Conservation (phyloP, 2,888 invertebrate genomes). For the Chalcis sispes region DNA sequence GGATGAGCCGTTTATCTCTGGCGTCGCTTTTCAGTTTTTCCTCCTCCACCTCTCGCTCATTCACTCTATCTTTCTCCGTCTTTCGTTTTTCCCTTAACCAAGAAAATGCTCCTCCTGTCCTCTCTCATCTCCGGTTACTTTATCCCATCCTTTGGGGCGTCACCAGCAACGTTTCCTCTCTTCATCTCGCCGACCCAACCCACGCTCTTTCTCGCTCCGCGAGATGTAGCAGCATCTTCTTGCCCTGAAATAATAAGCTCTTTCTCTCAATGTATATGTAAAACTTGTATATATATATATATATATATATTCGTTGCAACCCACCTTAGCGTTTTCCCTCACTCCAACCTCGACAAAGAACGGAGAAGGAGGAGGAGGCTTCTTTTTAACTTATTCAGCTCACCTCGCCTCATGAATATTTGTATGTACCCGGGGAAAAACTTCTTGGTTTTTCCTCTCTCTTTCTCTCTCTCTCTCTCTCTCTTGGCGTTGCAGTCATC, state of each 20-base stretch:
- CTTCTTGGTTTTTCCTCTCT: background rate
- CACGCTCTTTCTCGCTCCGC: no score
- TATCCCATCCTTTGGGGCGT: conserved; percentile 68
- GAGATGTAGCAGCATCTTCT: no score
- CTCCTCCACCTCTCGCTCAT: conserved; percentile 57
- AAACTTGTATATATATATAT: background rate
- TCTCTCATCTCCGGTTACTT: conserved; percentile 67
- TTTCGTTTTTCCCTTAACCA: conserved; percentile 5
- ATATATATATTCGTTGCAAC: background rate
- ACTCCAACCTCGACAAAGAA: background rate
- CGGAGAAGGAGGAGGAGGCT: no score
- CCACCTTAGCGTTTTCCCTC: no score
- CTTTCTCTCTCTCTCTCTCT: conserved; percentile 17
- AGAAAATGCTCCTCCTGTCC: conserved; percentile 43
- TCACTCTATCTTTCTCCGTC: conserved; percentile 43
- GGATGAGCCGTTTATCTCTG: conserved; percentile 75
- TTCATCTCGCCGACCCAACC: no score
- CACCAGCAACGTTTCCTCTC: conserved; percentile 60
- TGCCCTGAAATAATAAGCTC: conserved; percentile 71
- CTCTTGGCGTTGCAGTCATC: conserved; percentile 34
- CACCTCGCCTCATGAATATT: conserved; percentile 52
- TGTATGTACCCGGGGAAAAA: conserved; percentile 35
- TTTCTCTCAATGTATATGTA: conserved; percentile 56
- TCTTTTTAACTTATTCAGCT: conserved; percentile 50
- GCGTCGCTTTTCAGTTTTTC: conserved; percentile 73